Base-by-base conservation (phyloP, 2,113 vertebrate species). In the Aythya baeri region DNA sequence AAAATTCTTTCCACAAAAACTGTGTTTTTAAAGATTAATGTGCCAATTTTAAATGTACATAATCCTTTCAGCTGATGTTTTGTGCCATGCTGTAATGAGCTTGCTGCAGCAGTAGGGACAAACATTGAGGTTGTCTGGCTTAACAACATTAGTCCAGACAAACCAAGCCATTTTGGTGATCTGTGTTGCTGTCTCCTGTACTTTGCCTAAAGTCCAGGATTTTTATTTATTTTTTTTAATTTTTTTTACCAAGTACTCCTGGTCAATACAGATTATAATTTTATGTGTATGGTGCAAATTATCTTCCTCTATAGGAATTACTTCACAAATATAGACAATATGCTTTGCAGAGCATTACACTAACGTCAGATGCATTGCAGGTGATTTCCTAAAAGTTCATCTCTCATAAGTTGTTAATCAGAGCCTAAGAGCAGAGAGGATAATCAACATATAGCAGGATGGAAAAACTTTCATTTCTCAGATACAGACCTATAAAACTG, bases 311-410 rank as follows among this genome's bases (percentile, higher is more conserved):
- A 4, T 29, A 62, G 9, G 34, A 12, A 17, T 81, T 46, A 18
- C 41, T 82, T 79, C 67, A 41, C 23, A 72, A 76, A 65, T 23
- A 21, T 4, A 44, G 43, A 11, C 27, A 75, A 31, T 22, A 27
- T 2, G 21, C 27, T 10, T 23, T 58, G 67, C 75, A 68, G 72
- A 76, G 29, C 44, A 9, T 54, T 23, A 38, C 31, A 2, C 0
- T 32, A 20, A 29, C 27, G 32, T 21, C 66, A 50, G 9, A 29
- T 54, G 29, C 0, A 0, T 82, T 49, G 70, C 44, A 89, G 44
- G 29, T 54, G 38, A 12, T 11, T 15, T 11, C 55, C 15, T 86
- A 49, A 4, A 54, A 62, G 18, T n/a, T 67, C 61, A 70, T 83
- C 38, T 76, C 75, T 63, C 29, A 0, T 62, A 20, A 62, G 6